phyloP scores from a whole-genome alignment of 2,113 vertebrate species.

The Anhinga rufa region DNA sequence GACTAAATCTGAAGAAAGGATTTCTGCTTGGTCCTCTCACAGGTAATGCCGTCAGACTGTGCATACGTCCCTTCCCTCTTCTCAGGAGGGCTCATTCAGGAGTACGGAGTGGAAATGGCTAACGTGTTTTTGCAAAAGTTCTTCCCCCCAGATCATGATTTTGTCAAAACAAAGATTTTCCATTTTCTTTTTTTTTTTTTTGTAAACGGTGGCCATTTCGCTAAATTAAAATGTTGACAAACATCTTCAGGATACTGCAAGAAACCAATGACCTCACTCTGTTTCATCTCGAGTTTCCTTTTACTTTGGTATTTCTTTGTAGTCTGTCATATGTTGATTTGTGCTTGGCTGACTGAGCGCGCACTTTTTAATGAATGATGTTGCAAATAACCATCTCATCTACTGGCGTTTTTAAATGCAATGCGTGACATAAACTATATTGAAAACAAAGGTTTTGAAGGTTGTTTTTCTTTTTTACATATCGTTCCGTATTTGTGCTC shows the following conservation, averaged over 20 bases:
- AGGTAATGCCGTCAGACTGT: background rate
- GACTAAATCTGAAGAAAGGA: background rate
- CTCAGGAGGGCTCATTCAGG: background rate
- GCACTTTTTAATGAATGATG: background rate
- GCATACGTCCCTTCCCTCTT: accelerated
- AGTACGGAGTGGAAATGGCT: background rate
- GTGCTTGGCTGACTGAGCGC: background rate
- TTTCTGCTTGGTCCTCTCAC: background rate
- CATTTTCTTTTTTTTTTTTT: background rate
- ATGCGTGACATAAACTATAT: background rate
- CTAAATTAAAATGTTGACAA: background rate
- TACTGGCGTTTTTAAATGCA: accelerated
- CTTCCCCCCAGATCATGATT: background rate
- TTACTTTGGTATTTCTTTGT: background rate
- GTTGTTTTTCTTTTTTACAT: background rate
- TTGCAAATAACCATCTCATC: background rate
- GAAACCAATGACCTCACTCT: background rate
- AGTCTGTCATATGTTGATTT: background rate
- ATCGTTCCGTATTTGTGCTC: background rate
- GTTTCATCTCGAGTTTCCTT: slow-evolving; percentile 4
- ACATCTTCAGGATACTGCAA: background rate
- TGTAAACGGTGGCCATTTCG: background rate
- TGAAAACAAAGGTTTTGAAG: background rate
- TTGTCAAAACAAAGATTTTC: background rate
- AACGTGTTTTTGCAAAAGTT: background rate